Base-by-base conservation (phyloP, 2,888 invertebrate species). In the Epiperipatus broadwayi region DNA sequence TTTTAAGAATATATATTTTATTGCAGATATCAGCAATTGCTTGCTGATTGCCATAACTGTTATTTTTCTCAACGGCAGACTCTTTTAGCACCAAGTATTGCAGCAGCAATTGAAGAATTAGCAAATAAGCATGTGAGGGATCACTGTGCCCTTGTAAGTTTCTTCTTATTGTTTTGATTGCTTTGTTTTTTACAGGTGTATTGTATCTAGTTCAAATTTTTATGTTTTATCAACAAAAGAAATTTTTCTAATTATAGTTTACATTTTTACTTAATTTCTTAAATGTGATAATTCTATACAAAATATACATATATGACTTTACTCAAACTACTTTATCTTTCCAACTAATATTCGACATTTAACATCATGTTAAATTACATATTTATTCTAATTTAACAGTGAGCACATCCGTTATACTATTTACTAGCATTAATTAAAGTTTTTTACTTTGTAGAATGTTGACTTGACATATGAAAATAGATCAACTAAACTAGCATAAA, bases 1-100 rank as follows among this genome's bases (percentile, higher is more conserved):
- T 5, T 5, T 20, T 18, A 33, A 21, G 20, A 35, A 12, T 21
- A 28, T 5, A 34, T 41, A 37, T 43, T 27, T 27, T 30, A 30
- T 45, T 51, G 2, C 52, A 73, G 73, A 44, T 78, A 80, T 57
- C 69, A 71, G 21, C 71, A 72, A 28, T 64, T 80, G 7, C 62
- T 85, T 22, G 57, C 63, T 2, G 87, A 89, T 53, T 72, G 83
- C 46, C 79, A 87, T 53, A 75, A 78, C 50, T 73, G 73, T 52
- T 93, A 84, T 61, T 71, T 85, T 43, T 60, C 65, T 1, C 77
- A 80, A 42, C 63, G 91, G 30, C 68, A 71, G 5, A 61, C 63
- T 14, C 57, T 83, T 14, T 68, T 83, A 52, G 71, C 70, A 29
- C 71, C 72, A 7, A 75, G 78, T 44, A 73, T 78, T 2, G 64